These are phyloP conservation scores for Sebastes aleutianus DNA, from an alignment of 2,797 vertebrate species.

Conservation along the genomic window DNA sequence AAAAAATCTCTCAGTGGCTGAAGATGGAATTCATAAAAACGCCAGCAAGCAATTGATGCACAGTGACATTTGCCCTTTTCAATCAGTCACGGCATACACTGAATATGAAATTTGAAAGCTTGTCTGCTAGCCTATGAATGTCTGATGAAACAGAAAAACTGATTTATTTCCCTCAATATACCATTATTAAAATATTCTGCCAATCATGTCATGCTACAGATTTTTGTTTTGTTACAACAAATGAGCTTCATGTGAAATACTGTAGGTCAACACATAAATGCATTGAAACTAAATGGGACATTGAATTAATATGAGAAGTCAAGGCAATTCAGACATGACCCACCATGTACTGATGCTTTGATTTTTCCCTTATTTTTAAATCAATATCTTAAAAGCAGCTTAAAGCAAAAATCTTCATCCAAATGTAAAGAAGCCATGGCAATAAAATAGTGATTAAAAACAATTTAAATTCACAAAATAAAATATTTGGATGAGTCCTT, in stretches of 20 bases:
- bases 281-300: background rate
- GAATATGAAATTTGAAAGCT: slow-evolving; percentile 20
- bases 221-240: background rate
- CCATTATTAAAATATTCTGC: slow-evolving; percentile 1
- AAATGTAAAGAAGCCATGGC: slow-evolving; percentile 54
- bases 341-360: slow-evolving; percentile 6
- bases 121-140: background rate
- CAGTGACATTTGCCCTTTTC: slow-evolving; percentile 37
- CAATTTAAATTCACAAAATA: slow-evolving; percentile 12
- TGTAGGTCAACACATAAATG: background rate
- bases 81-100: slow-evolving; percentile 15
- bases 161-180: background rate
- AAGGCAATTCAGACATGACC: slow-evolving; percentile 57
- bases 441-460: slow-evolving; percentile 7
- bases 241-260: slow-evolving; percentile 1
- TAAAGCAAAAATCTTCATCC: slow-evolving; percentile 42
- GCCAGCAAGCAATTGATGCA: slow-evolving; percentile 19
- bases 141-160: slow-evolving; percentile 1
- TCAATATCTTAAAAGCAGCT: slow-evolving; percentile 24
- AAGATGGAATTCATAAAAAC: slow-evolving; percentile 29
- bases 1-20: slow-evolving; percentile 23
- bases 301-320: slow-evolving; percentile 11
- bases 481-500: slow-evolving; percentile 47
- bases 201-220: background rate
- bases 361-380: slow-evolving; percentile 8